These are phyloP conservation scores for Xanthorhoe designata DNA, from an alignment of 2,888 invertebrate genomes.

Conservation along the genomic window DNA sequence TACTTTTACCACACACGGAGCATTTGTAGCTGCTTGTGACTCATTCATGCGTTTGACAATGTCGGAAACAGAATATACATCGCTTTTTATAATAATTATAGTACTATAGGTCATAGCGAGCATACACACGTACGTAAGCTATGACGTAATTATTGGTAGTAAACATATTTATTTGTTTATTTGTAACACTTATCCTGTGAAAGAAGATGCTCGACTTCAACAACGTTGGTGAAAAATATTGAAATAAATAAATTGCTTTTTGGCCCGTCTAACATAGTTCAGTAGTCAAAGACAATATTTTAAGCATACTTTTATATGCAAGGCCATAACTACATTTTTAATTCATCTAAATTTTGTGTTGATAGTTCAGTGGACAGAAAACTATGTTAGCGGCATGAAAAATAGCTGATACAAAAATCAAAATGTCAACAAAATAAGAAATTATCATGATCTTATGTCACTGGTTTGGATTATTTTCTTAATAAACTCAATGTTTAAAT, in stretches of 20 bases:
- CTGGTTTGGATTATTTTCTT: not conserved
- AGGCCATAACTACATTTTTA: too few relatives aligned
- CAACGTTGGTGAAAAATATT: not conserved
- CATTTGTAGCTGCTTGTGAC: not conserved
- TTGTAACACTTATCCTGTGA: not conserved
- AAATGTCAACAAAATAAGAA: not conserved
- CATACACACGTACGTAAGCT: not conserved
- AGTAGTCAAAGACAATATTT: too few relatives aligned
- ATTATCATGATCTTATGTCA: not conserved
- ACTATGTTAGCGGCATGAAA: too few relatives aligned
- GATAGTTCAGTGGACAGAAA: too few relatives aligned
- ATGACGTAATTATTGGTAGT: not conserved
- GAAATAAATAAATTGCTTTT: not conserved
- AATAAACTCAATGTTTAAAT: not conserved
- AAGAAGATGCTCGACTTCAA: not conserved
- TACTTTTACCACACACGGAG: constrained; percentile 17
- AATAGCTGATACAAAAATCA: too few relatives aligned
- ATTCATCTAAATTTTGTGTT: too few relatives aligned
- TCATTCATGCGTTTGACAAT: not conserved
- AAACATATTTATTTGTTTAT: not conserved
- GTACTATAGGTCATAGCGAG: not conserved
- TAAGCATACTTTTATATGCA: too few relatives aligned
- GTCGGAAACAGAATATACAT: not conserved
- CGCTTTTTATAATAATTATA: too few relatives aligned
- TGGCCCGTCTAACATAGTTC: not conserved